A percentile compares a stretch with the other conserved stretches of the same genome.
Conservation (phyloP, 2,113 vertebrate genomes). For the Lepus timidus region DNA sequence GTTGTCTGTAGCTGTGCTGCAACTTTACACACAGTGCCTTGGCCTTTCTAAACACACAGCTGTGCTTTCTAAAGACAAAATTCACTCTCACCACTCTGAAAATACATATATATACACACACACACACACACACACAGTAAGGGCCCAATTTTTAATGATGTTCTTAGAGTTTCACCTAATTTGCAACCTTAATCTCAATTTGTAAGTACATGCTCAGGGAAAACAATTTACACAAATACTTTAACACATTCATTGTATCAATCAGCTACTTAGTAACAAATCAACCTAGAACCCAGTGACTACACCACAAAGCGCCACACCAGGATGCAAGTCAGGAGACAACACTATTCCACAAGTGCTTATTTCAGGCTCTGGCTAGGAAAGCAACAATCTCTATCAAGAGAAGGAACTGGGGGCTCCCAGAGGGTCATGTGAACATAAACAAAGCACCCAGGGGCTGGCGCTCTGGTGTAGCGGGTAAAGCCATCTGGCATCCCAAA, state of each 20-base stretch:
- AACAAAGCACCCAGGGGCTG: background rate
- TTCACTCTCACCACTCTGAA: background rate
- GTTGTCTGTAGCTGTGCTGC: background rate
- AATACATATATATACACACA: background rate
- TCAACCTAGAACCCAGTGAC: background rate
- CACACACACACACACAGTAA: background rate
- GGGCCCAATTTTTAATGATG: background rate
- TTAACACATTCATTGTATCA: background rate
- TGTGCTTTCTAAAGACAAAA: constrained; percentile 5
- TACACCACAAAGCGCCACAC: background rate
- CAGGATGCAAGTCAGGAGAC: background rate
- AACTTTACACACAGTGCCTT: background rate
- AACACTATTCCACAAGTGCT: background rate
- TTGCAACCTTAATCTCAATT: background rate
- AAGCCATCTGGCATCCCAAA: no score
- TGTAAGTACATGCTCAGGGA: background rate
- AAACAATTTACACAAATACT: background rate
- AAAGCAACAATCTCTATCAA: background rate
- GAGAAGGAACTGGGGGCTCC: background rate
- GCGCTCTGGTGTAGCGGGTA: no score
- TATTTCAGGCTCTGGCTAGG: background rate
- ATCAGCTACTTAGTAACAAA: constrained; percentile 9
- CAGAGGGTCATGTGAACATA: background rate
- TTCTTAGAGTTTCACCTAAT: background rate
- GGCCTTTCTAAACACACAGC: background rate